Conservation (phyloP, 2,113 vertebrate genomes). For the Athene noctua region DNA sequence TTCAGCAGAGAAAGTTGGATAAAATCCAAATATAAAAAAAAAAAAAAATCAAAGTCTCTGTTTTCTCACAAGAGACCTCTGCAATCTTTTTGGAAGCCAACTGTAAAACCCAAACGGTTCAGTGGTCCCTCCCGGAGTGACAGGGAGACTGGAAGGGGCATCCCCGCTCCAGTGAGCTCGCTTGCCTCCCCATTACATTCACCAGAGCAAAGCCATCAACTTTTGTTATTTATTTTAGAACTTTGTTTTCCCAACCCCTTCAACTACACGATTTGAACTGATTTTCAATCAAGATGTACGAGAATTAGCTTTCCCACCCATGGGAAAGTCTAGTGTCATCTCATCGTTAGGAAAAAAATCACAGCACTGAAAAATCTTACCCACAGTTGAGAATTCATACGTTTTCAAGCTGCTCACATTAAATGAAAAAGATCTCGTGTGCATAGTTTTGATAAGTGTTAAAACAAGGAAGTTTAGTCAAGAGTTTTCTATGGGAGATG, state of each 20-base stretch:
- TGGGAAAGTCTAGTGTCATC: background rate
- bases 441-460: background rate
- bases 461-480: conserved; percentile 21
- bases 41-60: background rate
- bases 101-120: background rate
- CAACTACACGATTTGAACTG: background rate
- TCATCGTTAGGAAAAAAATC: background rate
- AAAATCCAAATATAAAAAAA: background rate
- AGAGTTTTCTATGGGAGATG: conserved; percentile 39
- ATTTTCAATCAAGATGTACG: fast-evolving
- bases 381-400: background rate
- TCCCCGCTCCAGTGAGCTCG: background rate
- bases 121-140: background rate
- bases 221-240: background rate
- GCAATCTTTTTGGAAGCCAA: background rate
- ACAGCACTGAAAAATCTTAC: background rate
- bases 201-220: background rate
- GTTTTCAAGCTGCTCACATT: background rate
- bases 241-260: background rate
- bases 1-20: background rate
- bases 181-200: background rate
- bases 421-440: background rate
- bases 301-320: background rate
- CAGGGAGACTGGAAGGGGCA: background rate
- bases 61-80: background rate